Base-by-base conservation (phyloP, 2,113 vertebrate species). In the Corydoras sp. region DNA sequence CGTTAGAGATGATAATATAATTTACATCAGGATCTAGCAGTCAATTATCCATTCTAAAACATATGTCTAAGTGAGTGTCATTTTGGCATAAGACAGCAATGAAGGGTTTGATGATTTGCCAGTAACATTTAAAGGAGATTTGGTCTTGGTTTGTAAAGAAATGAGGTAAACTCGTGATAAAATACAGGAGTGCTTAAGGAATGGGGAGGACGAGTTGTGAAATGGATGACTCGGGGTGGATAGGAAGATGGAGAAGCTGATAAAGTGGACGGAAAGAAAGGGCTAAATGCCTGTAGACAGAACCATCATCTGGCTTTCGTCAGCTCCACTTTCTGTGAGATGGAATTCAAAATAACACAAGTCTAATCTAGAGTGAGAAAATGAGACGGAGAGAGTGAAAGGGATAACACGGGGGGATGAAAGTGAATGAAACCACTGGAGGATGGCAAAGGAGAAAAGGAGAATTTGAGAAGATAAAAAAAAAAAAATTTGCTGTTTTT, bases 301-400 rank as follows among this genome's bases (percentile, higher is more conserved):
- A 48, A n/a, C 62, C 11, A 8, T 74, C 63, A 56, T 75, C 59
- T 76, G 68, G 32, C 60, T 79, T 79, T 76, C 59, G 63, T 79
- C 62, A 76, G 62, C 18, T 64, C 49, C 55, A 71, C 71, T 74
- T 74, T 76, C 62, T 68, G 18, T 14, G 49, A 56, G 35, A 53
- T 72, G 71, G 66, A 79, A 76, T 76, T 53, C 64, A 51, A 79
- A 73, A 70, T 58, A 60, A 73, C 35, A 51, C 66, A 29, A 14
- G 18, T 53, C 43, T 68, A 77, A 60, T 73, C 62, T 48, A 55
- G 65, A 72, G 53, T 58, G 43, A 69, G 63, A 65, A 59, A 72
- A 35, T 18, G 13, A 72, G 32, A 75, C 55, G 56, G n/a, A 56
- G 31, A 24, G 18, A 24, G 18, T 24, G 18, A 54, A 9, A 61